Conservation (phyloP, 2,888 invertebrate species). For the Leptinotarsa rubiginosa region DNA sequence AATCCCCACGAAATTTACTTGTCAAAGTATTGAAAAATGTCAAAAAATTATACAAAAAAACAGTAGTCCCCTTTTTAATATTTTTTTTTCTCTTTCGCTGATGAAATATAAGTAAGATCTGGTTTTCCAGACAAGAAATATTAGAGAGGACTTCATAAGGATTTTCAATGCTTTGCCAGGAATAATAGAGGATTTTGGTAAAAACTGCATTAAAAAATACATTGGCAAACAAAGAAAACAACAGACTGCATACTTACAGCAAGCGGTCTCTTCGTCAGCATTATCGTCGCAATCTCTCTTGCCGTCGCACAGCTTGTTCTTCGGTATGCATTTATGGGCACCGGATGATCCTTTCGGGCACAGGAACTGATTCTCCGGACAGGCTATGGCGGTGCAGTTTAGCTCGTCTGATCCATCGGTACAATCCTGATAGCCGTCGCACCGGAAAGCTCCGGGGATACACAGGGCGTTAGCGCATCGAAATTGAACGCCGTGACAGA, state of each 20-base stretch:
- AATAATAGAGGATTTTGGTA: too few relatives aligned
- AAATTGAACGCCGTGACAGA: slow-evolving; percentile 91
- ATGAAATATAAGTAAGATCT: too few relatives aligned
- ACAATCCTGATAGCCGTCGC: slow-evolving; percentile 91
- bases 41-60: too few relatives aligned
- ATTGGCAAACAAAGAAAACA: neutral
- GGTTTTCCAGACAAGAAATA: too few relatives aligned
- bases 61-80: too few relatives aligned
- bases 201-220: neutral
- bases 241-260: slow-evolving; percentile 77
- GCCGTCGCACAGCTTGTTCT: slow-evolving; percentile 90
- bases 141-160: too few relatives aligned
- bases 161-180: too few relatives aligned
- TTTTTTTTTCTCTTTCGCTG: too few relatives aligned
- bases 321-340: slow-evolving; percentile 87
- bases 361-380: slow-evolving; percentile 91
- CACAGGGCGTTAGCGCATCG: slow-evolving; percentile 93
- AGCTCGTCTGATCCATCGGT: slow-evolving; percentile 90
- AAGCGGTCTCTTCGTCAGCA: slow-evolving; percentile 88
- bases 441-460: slow-evolving; percentile 88
- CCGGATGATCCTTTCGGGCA: slow-evolving; percentile 83
- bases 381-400: slow-evolving; percentile 88
- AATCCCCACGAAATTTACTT: too few relatives aligned
- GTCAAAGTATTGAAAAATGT: too few relatives aligned
- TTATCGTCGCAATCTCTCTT: slow-evolving; percentile 92